Percentiles rank a stretch among this genome's conserved stretches.
phyloP scores from a whole-genome alignment of 1,140 invertebrate genomes.

The Babylonia areolata region DNA sequence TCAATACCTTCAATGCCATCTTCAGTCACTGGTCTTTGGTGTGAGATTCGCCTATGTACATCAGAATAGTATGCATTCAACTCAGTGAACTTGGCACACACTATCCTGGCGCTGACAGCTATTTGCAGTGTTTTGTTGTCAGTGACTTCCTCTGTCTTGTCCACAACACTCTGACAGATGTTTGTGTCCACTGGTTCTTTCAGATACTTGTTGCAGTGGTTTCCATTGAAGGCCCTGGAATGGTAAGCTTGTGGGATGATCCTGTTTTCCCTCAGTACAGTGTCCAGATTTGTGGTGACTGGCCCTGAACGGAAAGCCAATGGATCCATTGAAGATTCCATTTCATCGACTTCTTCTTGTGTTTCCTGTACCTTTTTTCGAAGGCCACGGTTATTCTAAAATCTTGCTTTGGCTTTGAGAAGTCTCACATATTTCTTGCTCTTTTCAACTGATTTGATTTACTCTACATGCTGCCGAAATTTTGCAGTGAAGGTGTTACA shows the following conservation, averaged over 20 bases:
- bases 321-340: neutral
- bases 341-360: neutral
- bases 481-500: neutral
- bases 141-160: neutral
- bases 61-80: conserved; percentile 8
- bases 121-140: neutral
- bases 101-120: neutral
- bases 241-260: conserved; percentile 36
- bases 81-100: neutral
- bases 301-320: conserved; percentile 15
- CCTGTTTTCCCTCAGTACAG: conserved; percentile 8
- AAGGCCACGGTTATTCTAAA: neutral
- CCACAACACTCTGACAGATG: neutral
- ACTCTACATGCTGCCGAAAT: neutral
- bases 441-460: neutral
- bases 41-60: neutral
- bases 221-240: conserved; percentile 27
- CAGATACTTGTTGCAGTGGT: conserved; percentile 38
- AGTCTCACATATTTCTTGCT: neutral
- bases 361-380: neutral
- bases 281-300: conserved; percentile 6
- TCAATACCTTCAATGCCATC: neutral
- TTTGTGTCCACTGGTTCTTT: neutral
- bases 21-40: neutral
- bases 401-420: neutral